Evolutionary conservation across 2,888 invertebrate species (phyloP).

Genomic region (Uloborus plumipes): DNA sequence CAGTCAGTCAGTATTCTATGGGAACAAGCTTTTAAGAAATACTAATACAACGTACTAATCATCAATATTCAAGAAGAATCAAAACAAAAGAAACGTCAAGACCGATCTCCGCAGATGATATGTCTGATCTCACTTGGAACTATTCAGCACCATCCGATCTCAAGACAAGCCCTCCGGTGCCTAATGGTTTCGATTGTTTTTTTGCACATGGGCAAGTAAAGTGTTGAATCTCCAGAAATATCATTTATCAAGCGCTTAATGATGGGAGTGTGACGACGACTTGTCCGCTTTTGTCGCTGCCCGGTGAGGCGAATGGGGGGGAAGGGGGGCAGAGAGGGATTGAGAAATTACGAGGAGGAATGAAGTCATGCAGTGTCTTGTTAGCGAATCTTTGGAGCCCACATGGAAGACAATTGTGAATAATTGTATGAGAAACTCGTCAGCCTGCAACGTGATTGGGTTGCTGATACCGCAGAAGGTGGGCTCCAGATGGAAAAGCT

Average conservation of each 20-base stretch:
- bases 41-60: too few relatives aligned
- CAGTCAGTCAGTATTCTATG: too few relatives aligned
- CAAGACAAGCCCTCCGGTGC: neutral
- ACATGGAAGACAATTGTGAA: neutral
- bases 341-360: conserved; percentile 46
- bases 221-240: conserved; percentile 4
- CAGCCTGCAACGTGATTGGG: neutral
- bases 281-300: conserved; percentile 50
- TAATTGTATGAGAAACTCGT: neutral
- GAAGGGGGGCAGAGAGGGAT: conserved; percentile 8
- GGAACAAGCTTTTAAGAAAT: too few relatives aligned
- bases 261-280: conserved; percentile 34
- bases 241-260: conserved; percentile 55
- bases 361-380: conserved; percentile 27
- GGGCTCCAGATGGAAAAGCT: too few relatives aligned
- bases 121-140: too few relatives aligned
- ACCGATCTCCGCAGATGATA: too few relatives aligned
- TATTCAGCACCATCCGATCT: too few relatives aligned
- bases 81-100: too few relatives aligned
- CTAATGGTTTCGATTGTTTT: conserved; percentile 41
- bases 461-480: neutral
- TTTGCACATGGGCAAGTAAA: conserved; percentile 20
- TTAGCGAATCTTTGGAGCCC: conserved; percentile 25
- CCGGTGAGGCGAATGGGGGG: neutral
- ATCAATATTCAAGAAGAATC: too few relatives aligned